Evolutionary conservation across 1,140 invertebrate genomes (phyloP), one percentile per base, ranked within the genome.

Genomic region (Sipha flava): DNA sequence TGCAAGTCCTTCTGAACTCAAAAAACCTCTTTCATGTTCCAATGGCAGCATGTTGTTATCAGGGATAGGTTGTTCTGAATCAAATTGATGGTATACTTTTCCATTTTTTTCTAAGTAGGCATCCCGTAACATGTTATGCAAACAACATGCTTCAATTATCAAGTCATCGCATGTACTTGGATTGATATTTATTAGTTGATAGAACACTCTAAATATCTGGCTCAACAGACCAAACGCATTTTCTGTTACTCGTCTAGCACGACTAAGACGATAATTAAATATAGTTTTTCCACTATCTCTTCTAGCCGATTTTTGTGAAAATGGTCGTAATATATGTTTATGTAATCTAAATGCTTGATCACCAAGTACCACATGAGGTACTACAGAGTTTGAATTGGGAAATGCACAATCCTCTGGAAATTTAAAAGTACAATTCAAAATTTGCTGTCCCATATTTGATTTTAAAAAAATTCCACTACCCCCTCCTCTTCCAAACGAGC

Each of bases 331-430:
- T 57, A 86, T 47, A 81, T 86, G 80, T 47, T 57, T 21, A 47
- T 81, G 81, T 37, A 87, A 73, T 29, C 85, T 81, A 83, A 87
- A 88, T 57, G 85, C 84, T 54, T 86, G 84, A 84, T 88, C 87
- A 12, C 82, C 84, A 31, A 85, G 43, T 57, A 84, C 68, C 12
- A 85, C 82, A 80, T 84, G 81, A 23, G 82, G 83, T n/a, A 82
- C 49, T 83, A 47, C 64, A n/a, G n/a, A n/a, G n/a, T n/a, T n/a
- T n/a, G n/a, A n/a, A n/a, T n/a, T n/a, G n/a, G n/a, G n/a, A n/a
- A n/a, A n/a, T n/a, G n/a, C n/a, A n/a, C n/a, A n/a, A n/a, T 52
- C 82, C 64, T 70, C 49, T 70, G 85, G 84, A 57, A 86, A 81
- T 64, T 83, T 81, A 26, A 86, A 72, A 80, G 52, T 79, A 12